Base-by-base conservation (phyloP, 2,888 invertebrate genomes). In the Cataglyphis albicans region DNA sequence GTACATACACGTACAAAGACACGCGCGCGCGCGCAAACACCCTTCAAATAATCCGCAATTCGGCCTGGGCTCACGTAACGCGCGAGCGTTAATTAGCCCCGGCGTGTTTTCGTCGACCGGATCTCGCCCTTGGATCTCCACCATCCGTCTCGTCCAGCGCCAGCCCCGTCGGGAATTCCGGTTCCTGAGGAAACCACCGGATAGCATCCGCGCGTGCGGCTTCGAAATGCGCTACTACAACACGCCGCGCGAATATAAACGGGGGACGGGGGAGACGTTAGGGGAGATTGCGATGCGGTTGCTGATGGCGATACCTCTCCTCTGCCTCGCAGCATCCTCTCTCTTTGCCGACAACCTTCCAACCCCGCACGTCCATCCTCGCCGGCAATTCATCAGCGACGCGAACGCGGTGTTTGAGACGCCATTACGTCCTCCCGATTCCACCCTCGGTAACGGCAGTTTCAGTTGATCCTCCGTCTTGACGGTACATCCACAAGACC, bases 31-130 rank as follows among this genome's bases (percentile, higher is more conserved):
- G 29, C n/a, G 55, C 55, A 15, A n/a, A 41, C 29, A 38, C 29
- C 52, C 68, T 59, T 80, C 70, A 59, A 80, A 84, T 87, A 83
- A 88, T 89, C 88, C 84, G 83, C 85, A 82, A 78, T 86, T 88
- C 68, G 78, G 57, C 63, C 83, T 81, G 82, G 87, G 84, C 87
- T 84, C 88, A 86, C 81, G 74, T 78, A 87, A 67, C 87, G 82
- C 83, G 82, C 83, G 86, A 87, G 76, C 87, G 88, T 87, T 90
- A 91, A 91, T 91, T 91, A 91, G 87, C 87, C 84, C 82, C 83
- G 85, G 83, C 88, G 78, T 88, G 91, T 91, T 91, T 91, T 89
- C 87, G 86, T 38, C 84, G 80, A 44, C 41, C 57, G 41, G 52
- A 29, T 64, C 63, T 63, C 59, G 12, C 67, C 59, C 57, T 68